Evolutionary conservation across 1,140 invertebrate species (phyloP).

Genomic region (Leptinotarsa defecta): DNA sequence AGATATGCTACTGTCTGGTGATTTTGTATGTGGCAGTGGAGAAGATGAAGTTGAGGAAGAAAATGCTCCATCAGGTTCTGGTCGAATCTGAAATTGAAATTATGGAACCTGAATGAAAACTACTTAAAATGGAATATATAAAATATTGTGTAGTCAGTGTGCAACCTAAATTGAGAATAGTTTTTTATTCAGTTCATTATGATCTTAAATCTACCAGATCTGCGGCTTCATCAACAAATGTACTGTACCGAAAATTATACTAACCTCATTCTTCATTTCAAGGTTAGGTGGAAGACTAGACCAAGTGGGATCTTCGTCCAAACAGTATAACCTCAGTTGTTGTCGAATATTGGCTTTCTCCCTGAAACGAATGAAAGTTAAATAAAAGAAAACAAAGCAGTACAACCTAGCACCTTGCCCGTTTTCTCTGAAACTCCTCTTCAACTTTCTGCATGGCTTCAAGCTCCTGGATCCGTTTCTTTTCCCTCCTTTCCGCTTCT

Average conservation of each 20-base stretch:
- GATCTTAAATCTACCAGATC: background rate
- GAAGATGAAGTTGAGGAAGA: conserved; percentile 58
- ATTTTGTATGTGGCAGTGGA: conserved; percentile 32
- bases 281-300: conserved; percentile 47
- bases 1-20: conserved; percentile 21
- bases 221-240: background rate
- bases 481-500: conserved; percentile 77
- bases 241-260: background rate
- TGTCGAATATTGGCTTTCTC: conserved; percentile 77
- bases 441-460: conserved; percentile 72
- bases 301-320: conserved; percentile 60
- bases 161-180: no score
- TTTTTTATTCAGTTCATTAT: no score
- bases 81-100: conserved; percentile 30
- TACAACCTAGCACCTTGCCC: conserved; percentile 45
- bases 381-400: background rate
- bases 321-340: conserved; percentile 70
- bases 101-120: conserved; percentile 15
- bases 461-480: conserved; percentile 71
- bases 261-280: conserved; percentile 45
- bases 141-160: no score
- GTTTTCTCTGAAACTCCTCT: conserved; percentile 54
- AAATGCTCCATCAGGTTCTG: conserved; percentile 69
- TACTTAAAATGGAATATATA: no score
- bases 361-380: conserved; percentile 54